These are phyloP conservation scores for Phylloscopus trochilus DNA, from an alignment of 2,113 vertebrate genomes.

Conservation along the genomic window DNA sequence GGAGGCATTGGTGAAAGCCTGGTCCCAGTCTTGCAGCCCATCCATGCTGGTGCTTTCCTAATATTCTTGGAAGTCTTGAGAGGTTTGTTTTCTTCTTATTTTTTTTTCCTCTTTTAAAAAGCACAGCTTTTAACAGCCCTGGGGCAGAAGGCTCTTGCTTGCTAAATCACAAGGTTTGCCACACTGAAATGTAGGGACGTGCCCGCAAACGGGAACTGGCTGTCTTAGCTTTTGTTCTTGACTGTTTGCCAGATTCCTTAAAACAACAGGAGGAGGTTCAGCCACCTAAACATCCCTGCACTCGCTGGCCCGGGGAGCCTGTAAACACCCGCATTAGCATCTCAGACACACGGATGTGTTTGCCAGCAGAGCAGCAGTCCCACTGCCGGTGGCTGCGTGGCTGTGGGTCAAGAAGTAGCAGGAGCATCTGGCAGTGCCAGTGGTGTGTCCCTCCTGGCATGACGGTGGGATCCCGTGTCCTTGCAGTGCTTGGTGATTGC, in stretches of 20 bases:
- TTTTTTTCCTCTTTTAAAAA: neutral
- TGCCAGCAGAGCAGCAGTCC: neutral
- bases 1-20: neutral
- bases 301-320: neutral
- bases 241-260: conserved; percentile 56
- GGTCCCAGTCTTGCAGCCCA: neutral
- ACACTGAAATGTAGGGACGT: conserved; percentile 56
- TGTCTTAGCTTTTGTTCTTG: conserved; percentile 68
- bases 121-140: neutral
- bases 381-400: neutral
- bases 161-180: conserved; percentile 59
- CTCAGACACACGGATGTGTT: neutral
- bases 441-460: neutral
- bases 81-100: neutral
- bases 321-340: neutral
- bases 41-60: neutral
- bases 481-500: neutral
- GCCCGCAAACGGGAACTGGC: conserved; percentile 57
- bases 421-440: neutral
- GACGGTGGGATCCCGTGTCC: rapidly evolving
- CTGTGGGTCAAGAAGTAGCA: neutral
- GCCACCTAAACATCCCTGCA: conserved; percentile 16
- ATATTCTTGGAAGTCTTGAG: conserved; percentile 25
- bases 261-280: conserved; percentile 50
- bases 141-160: conserved; percentile 42